These are phyloP conservation scores for Myocastor coypus DNA, from an alignment of 2,113 vertebrate species.

Conservation along the genomic window DNA sequence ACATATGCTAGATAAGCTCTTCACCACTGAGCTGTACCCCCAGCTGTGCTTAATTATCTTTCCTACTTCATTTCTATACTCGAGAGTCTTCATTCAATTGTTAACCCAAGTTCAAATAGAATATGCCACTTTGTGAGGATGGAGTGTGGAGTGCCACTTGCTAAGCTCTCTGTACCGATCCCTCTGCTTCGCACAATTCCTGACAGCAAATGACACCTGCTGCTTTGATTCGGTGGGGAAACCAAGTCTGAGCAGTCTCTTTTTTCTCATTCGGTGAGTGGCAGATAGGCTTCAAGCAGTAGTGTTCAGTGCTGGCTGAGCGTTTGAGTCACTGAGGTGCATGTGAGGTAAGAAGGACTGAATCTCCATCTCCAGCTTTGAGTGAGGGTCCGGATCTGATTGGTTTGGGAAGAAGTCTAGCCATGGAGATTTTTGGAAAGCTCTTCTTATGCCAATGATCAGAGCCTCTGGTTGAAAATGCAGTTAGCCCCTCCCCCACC, in stretches of 20 bases:
- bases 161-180: neutral
- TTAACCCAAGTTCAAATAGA: constrained; percentile 22
- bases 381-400: neutral
- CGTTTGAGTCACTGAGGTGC: neutral
- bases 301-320: neutral
- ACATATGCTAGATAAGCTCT: neutral
- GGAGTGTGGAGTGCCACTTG: neutral
- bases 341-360: neutral
- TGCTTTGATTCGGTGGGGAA: neutral
- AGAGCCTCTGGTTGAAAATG: constrained; percentile 2
- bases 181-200: neutral
- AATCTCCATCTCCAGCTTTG: neutral
- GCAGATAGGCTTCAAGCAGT: neutral
- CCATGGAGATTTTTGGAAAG: neutral
- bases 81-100: neutral
- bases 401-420: neutral
- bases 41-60: constrained; percentile 32
- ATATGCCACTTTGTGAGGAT: neutral
- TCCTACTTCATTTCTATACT: neutral
- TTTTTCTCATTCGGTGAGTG: neutral
- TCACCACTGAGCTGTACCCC: neutral
- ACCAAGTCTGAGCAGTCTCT: neutral
- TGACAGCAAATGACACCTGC: neutral
- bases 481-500: neutral
- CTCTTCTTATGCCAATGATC: neutral